Base-by-base conservation (phyloP, 2,797 vertebrate genomes). In the Eleutherodactylus coqui region DNA sequence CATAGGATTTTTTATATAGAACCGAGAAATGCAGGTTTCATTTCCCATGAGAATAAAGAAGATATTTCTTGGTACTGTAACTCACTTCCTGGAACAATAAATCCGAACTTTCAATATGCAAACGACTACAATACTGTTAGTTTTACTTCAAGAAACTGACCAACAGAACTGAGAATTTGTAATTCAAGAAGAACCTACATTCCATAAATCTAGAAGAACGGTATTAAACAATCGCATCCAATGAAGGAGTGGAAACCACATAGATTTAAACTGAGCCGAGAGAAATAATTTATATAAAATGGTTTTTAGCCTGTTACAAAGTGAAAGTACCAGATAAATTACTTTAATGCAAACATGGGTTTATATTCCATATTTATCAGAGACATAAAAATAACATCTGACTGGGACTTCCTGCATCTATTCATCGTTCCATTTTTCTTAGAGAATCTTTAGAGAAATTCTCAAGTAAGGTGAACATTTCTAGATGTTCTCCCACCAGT, bases 21-120 rank as follows among this genome's bases (percentile, higher is more conserved):
- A 77, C 73, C 41, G 36, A 45, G 49, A 80, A 85, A 62, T 24
- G 43, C 51, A 73, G 38, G 76, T 58, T 85, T 80, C 41, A 80
- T 72, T 79, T 72, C 84, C 51, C 84, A 47, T 17, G 76, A 62
- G 84, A 58, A 80, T 85, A 73, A 62, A 72, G 34, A 83, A 75
- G 29, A 72, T 16, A 75, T 73, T 79, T 73, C 75, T 73, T 85
- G 38, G 27, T 85, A 79, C 53, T 76, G 58, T 64, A 75, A 62
- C n/a, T 58, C 13, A 45, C 32, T 79, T 85, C 45, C 49, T 79
- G 17, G 36, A 85, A 79, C 49, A 72, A 85, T 78, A 77, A 55
- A 78, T 78, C 60, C 69, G 43, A 85, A 70, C 21, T 79, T 58
- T 72, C 47, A 79, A 45, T 58, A 70, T 79, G 64, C 47, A 85